These are phyloP conservation scores for Heliconius charithonia DNA, from an alignment of 2,888 invertebrate species.

Conservation along the genomic window DNA sequence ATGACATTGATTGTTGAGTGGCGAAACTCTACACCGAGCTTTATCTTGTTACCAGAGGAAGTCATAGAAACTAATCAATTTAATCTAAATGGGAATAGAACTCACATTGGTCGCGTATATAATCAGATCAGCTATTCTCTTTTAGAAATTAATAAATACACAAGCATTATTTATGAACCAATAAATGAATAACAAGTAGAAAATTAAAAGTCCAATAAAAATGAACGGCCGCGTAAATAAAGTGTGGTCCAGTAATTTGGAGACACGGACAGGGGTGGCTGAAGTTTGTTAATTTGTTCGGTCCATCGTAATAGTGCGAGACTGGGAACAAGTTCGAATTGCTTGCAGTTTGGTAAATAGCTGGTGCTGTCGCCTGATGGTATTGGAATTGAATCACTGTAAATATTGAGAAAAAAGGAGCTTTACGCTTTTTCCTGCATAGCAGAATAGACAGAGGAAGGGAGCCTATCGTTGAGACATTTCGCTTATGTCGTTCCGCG, in stretches of 20 bases:
- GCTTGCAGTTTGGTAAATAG: slow-evolving; percentile 65
- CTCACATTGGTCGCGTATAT: background rate
- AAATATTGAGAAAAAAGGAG: background rate
- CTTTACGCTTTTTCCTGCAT: background rate
- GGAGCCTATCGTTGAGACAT: background rate
- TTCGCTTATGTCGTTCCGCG: background rate
- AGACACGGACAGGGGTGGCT: slow-evolving; percentile 39
- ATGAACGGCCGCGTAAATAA: slow-evolving; percentile 42
- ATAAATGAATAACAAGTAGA: slow-evolving; percentile 27
- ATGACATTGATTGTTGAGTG: no score
- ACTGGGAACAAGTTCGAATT: slow-evolving; percentile 63
- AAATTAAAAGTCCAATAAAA: slow-evolving; percentile 38
- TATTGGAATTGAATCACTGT: slow-evolving; percentile 23
- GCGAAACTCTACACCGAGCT: no score
- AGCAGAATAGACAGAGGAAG: background rate
- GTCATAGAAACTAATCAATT: no score
- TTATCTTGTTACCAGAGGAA: no score
- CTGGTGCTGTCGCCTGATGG: slow-evolving; percentile 41
- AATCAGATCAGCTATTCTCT: background rate
- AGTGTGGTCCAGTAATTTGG: slow-evolving; percentile 37
- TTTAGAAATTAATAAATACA: background rate
- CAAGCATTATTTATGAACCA: background rate
- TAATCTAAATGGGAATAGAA: background rate
- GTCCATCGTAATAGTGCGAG: slow-evolving; percentile 57
- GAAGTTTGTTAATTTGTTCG: slow-evolving; percentile 69